Percentiles rank a stretch among this genome's conserved stretches.
Conservation (phyloP, 1,140 invertebrate species). For the Lepidurus arcticus region DNA sequence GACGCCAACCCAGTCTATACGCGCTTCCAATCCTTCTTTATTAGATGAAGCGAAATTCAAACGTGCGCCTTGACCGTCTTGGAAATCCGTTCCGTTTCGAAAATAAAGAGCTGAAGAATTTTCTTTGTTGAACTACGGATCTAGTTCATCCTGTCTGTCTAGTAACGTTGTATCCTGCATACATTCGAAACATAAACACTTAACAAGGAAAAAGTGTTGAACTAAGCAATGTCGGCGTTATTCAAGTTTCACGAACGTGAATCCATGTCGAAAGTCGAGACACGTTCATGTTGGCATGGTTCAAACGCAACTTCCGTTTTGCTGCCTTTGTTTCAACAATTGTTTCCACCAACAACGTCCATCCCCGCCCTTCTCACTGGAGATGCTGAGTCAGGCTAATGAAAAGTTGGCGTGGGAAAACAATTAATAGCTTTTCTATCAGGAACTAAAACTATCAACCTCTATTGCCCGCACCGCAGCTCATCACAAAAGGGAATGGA, state of each 20-base stretch:
- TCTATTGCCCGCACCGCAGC: neutral
- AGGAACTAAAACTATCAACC: constrained; percentile 1
- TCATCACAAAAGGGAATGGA: constrained; percentile 13
- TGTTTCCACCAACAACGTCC: neutral
- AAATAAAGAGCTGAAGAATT: neutral
- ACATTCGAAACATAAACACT: neutral
- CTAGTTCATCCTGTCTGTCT: neutral
- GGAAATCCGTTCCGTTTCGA: neutral
- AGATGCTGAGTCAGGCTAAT: neutral
- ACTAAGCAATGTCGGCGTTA: neutral
- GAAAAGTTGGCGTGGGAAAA: neutral
- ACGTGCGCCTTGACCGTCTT: neutral
- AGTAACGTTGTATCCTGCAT: neutral
- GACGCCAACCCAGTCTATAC: neutral
- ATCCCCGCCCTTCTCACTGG: neutral
- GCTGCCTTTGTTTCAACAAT: neutral
- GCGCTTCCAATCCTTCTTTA: neutral
- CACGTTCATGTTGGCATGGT: neutral
- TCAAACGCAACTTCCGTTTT: neutral
- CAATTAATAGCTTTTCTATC: neutral
- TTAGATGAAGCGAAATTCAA: neutral
- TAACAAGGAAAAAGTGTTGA: neutral
- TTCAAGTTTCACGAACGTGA: constrained; percentile 5
- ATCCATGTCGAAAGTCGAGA: neutral
- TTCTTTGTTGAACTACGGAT: too few relatives aligned